Evolutionary conservation across 2,888 invertebrate genomes (phyloP).

Genomic region (Drosophila picticornis): DNA sequence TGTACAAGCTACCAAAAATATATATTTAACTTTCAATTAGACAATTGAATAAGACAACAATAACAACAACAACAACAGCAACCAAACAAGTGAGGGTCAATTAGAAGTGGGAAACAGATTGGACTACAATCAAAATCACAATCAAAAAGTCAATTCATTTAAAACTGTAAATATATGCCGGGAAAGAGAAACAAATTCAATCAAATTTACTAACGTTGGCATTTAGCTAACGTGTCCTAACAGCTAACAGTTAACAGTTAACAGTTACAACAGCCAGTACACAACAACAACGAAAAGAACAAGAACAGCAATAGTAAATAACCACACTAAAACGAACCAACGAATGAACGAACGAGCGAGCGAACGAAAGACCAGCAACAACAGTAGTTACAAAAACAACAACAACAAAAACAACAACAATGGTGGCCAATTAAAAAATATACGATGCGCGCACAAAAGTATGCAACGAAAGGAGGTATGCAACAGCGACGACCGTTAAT

Average conservation of each 20-base stretch:
- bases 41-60: constrained; percentile 58
- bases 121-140: neutral
- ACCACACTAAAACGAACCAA: constrained; percentile 2
- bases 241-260: constrained; percentile 21
- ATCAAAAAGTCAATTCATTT: neutral
- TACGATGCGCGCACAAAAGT: constrained; percentile 66
- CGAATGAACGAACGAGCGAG: constrained; percentile 4
- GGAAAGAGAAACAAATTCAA: constrained; percentile 53
- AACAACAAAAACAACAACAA: constrained; percentile 25
- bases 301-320: constrained; percentile 20
- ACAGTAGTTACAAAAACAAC: too few relatives aligned
- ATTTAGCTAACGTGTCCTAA: constrained; percentile 52
- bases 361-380: constrained; percentile 24
- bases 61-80: constrained; percentile 11
- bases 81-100: neutral
- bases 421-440: constrained; percentile 74
- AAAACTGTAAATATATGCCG: neutral
- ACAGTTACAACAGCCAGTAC: neutral
- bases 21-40: constrained; percentile 80
- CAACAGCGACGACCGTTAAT: constrained; percentile 82
- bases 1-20: constrained; percentile 63
- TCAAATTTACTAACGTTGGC: constrained; percentile 52
- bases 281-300: constrained; percentile 21
- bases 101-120: neutral
- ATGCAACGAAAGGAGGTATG: constrained; percentile 55